Conservation (phyloP, 2,888 invertebrate genomes). For the Scrobipalpa costella region DNA sequence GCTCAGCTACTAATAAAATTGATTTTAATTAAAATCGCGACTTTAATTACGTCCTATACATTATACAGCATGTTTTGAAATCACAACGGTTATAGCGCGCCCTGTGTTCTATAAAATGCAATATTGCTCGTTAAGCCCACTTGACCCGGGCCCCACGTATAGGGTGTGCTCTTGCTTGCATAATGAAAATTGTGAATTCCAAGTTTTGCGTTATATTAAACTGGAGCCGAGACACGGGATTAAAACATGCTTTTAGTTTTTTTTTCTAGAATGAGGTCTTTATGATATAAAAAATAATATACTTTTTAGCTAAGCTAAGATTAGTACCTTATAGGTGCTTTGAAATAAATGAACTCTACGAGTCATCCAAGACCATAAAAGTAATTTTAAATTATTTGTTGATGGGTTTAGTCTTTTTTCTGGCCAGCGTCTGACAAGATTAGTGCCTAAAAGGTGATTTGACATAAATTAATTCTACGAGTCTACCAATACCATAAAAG, state of each 20-base stretch:
- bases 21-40: constrained; percentile 10
- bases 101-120: constrained; percentile 60
- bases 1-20: background rate
- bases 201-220: constrained; percentile 18
- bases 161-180: constrained; percentile 46
- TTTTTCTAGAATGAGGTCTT: background rate
- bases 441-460: too few species aligned
- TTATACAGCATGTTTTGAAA: constrained; percentile 5
- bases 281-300: background rate
- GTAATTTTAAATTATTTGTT: too few species aligned
- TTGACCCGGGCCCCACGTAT: constrained; percentile 60
- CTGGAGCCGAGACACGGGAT: constrained; percentile 4
- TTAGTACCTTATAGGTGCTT: too few species aligned
- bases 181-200: constrained; percentile 27
- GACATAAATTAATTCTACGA: too few species aligned
- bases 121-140: constrained; percentile 75
- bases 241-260: background rate
- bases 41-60: constrained; percentile 8
- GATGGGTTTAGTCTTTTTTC: too few species aligned
- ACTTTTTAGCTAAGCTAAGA: too few species aligned
- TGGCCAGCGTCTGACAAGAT: too few species aligned
- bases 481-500: too few species aligned
- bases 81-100: constrained; percentile 10
- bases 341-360: too few species aligned
- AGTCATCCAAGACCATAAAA: too few species aligned